Evolutionary conservation across 2,888 invertebrate species (phyloP).

Genomic region (Achlya flavicornis): DNA sequence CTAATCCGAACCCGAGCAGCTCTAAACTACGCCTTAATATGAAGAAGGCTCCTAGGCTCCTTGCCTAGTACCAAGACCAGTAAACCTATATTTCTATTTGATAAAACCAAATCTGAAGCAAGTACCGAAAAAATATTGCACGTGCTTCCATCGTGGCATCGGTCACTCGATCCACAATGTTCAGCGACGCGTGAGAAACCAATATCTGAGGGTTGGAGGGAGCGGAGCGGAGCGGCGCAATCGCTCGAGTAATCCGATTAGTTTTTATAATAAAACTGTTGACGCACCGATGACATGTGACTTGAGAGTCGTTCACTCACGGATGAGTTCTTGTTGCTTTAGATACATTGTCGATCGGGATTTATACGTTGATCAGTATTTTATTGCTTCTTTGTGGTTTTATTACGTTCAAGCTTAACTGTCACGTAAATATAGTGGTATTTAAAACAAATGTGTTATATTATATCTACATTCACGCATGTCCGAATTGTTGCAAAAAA

Average conservation of each 20-base stretch:
- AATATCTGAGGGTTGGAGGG: conserved; percentile 12
- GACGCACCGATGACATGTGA: conserved; percentile 9
- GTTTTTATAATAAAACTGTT: conserved; percentile 32
- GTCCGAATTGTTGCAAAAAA: no score
- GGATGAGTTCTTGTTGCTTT: not conserved
- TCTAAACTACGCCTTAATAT: no score
- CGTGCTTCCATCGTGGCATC: not conserved
- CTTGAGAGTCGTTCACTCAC: not conserved
- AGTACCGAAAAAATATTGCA: not conserved
- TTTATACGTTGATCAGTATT: not conserved
- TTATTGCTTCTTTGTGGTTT: not conserved
- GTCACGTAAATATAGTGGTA: no score
- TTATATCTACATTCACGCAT: no score
- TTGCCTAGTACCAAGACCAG: no score
- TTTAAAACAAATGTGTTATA: no score
- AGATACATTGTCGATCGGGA: not conserved
- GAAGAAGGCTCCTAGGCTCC: no score
- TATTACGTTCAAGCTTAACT: not conserved
- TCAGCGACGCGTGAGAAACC: not conserved
- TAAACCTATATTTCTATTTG: no score
- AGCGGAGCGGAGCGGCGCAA: conserved; percentile 21
- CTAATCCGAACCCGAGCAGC: no score
- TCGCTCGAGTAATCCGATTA: conserved; percentile 49
- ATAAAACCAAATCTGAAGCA: not conserved
- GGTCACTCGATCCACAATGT: not conserved